phyloP scores from a whole-genome alignment of 2,113 vertebrate species.

The Mastomys coucha region DNA sequence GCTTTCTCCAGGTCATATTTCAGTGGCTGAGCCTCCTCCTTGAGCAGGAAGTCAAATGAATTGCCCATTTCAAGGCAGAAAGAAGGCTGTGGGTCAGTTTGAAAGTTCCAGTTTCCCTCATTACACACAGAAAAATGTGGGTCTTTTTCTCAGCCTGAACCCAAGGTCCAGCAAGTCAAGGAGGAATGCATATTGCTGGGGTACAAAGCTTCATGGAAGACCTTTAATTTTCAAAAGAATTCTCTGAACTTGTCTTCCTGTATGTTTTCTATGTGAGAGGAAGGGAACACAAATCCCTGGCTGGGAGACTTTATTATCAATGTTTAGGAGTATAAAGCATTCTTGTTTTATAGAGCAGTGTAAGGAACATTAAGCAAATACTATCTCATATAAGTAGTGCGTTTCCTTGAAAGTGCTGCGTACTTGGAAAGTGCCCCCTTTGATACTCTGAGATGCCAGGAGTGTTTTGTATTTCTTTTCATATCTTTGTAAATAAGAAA shows the following conservation, averaged over 20 bases:
- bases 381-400: neutral
- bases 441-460: neutral
- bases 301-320: neutral
- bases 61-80: neutral
- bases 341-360: neutral
- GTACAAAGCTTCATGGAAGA: neutral
- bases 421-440: neutral
- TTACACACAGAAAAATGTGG: neutral
- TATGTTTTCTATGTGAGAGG: conserved; percentile 32
- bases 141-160: neutral
- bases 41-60: neutral
- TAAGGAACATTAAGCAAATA: conserved; percentile 41
- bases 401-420: conserved; percentile 43
- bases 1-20: neutral
- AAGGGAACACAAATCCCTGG: conserved; percentile 13
- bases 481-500: conserved; percentile 5
- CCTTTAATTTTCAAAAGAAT: conserved; percentile 12
- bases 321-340: neutral
- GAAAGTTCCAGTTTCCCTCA: neutral
- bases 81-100: neutral
- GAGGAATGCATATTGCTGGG: neutral
- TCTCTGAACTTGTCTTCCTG: conserved; percentile 15
- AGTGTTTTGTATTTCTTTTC: conserved; percentile 18
- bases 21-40: neutral
- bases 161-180: conserved; percentile 1